phyloP scores from a whole-genome alignment of 2,888 invertebrate genomes.

The Magallana nippona region DNA sequence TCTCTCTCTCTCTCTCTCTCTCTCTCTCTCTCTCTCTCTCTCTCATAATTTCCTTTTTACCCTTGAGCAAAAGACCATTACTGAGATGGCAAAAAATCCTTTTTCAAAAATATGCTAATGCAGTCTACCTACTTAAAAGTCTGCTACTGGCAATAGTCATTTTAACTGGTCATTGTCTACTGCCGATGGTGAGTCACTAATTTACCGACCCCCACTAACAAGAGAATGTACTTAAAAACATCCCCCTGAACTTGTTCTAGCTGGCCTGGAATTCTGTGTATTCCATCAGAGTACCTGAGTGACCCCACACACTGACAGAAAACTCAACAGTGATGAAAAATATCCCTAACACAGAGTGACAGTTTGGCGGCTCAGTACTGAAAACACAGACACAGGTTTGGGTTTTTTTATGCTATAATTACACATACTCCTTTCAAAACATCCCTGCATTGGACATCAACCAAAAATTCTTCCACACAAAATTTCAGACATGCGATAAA shows the following conservation, averaged over 20 bases:
- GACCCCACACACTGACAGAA: slow-evolving; percentile 22
- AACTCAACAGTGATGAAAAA: slow-evolving; percentile 7
- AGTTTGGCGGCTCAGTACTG: slow-evolving; percentile 27
- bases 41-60: not conserved
- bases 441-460: slow-evolving; percentile 10
- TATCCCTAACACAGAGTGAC: slow-evolving; percentile 28
- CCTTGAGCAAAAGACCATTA: too few relatives aligned
- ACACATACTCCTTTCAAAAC: slow-evolving; percentile 14
- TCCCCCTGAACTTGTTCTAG: not conserved
- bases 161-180: slow-evolving; percentile 4
- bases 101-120: not conserved
- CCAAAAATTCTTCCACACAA: slow-evolving; percentile 1
- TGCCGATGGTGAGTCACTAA: not conserved
- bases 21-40: not conserved
- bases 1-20: too few relatives aligned
- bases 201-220: slow-evolving; percentile 11
- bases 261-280: slow-evolving; percentile 11
- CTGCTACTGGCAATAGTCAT: not conserved
- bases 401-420: slow-evolving; percentile 20
- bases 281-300: not conserved
- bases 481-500: too few relatives aligned
- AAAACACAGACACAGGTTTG: not conserved
- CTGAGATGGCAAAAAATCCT: not conserved
- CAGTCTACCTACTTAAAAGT: too few relatives aligned
- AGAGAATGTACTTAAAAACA: slow-evolving; percentile 4